These are phyloP conservation scores for Melanerpes formicivorus DNA, from an alignment of 2,113 vertebrate species.

Conservation along the genomic window DNA sequence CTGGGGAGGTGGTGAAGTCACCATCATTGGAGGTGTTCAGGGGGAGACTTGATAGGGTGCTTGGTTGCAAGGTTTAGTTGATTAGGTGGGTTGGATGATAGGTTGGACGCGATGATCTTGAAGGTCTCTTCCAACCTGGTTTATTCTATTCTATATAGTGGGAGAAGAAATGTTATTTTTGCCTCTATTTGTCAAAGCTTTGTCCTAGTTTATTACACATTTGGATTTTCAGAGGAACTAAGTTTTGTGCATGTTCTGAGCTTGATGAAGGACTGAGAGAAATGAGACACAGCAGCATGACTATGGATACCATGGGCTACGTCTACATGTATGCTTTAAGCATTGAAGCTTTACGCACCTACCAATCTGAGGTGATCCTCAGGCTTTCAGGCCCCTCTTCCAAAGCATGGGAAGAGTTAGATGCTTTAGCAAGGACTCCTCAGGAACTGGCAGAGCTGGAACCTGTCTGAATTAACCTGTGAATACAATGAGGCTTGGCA, in stretches of 20 bases:
- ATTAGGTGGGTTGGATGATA: too few species aligned
- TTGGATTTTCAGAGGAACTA: not conserved
- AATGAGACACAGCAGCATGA: not conserved
- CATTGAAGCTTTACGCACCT: not conserved
- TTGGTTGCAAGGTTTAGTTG: too few species aligned
- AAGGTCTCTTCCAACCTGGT: too few species aligned
- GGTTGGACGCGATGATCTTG: too few species aligned
- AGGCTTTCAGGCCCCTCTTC: not conserved
- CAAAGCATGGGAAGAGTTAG: not conserved
- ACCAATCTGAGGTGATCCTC: not conserved
- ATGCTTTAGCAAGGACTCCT: not conserved
- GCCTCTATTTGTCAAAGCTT: not conserved
- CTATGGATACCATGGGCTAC: not conserved
- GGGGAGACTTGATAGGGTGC: too few species aligned
- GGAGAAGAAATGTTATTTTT: not conserved
- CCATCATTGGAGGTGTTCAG: too few species aligned
- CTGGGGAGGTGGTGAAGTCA: too few species aligned
- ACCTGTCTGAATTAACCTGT: not conserved
- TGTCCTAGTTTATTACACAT: not conserved
- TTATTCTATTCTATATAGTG: too few species aligned
- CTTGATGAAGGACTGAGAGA: not conserved
- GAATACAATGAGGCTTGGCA: not conserved
- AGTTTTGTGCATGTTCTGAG: not conserved
- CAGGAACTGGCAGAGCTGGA: not conserved
- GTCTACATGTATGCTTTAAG: not conserved